Evolutionary conservation across 2,113 vertebrate genomes (phyloP), one percentile per base, ranked within the genome.

Genomic region (Cygnus atratus): DNA sequence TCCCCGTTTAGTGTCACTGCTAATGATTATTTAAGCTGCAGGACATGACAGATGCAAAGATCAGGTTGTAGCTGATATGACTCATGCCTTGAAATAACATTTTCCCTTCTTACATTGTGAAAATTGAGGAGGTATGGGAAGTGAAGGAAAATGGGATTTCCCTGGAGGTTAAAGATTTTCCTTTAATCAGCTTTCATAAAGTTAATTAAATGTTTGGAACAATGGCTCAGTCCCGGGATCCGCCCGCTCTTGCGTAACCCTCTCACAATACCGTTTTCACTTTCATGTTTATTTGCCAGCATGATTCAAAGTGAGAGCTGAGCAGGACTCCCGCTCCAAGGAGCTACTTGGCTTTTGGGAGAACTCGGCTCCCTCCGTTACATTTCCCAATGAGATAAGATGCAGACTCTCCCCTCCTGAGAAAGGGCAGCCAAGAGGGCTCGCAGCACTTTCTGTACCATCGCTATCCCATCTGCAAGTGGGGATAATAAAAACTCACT

Each of bases 171-270:
- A 96, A 96, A 97, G 87, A 97, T 96, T 97, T 97, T 89, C 95
- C 97, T 97, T 97, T 96, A 97, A 97, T 97, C 95, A 87, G 95
- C 88, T 94, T 96, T 97, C 93, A 88, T 96, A 91, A 96, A 92
- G 88, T 95, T 97, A 96, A 97, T 97, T 94, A 95, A 95, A 89
- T 0, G 93, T 88, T 96, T 97, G 96, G 96, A 98, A 97, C 96
- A 98, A 98, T 97, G 97, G 97, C 96, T 96, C 31, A 63, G 95
- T 93, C 71, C 87, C 2, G 82, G 85, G 92, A 96, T 92, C 96
- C 94, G 97, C 96, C 96, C 94, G 88, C 93, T 96, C 97, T 97
- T 97, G 95, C 96, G 87, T 96, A 96, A 95, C 82, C 14, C 10
- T 82, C 90, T 90, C 92, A 79, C 89, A 95, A 94, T 95, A 43